Evolutionary conservation across 1,140 invertebrate genomes (phyloP).

Genomic region (Pseudomyrmex pallidus): DNA sequence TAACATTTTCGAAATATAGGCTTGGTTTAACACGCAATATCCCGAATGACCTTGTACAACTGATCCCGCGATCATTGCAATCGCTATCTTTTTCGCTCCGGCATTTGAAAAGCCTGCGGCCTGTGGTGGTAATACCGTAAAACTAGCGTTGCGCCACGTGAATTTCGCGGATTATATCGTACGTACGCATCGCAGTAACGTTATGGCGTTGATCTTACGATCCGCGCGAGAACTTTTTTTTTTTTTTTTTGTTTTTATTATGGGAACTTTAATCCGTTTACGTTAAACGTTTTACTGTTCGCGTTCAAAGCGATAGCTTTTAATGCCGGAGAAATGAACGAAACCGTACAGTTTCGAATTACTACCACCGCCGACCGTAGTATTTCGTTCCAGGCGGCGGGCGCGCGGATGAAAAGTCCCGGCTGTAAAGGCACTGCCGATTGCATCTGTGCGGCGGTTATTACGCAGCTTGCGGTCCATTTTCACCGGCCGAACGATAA

Average conservation of each 20-base stretch:
- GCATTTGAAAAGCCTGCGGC: neutral
- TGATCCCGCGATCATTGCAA: neutral
- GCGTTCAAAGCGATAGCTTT: constrained; percentile 56
- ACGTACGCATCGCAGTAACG: constrained; percentile 18
- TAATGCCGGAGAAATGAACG: constrained; percentile 55
- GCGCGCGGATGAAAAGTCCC: constrained; percentile 28
- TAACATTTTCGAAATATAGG: constrained; percentile 2
- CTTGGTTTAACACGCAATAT: neutral
- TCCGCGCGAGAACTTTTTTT: neutral
- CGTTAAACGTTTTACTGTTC: constrained; percentile 52
- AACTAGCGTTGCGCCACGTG: constrained; percentile 4
- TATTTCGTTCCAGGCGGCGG: neutral
- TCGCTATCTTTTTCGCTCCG: constrained; percentile 23
- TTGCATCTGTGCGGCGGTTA: constrained; percentile 21
- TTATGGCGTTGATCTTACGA: constrained; percentile 47
- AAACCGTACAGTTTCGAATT: constrained; percentile 38
- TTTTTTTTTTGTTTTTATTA: constrained; percentile 11
- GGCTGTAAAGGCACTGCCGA: neutral
- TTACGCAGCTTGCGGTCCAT: constrained; percentile 24
- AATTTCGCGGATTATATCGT: constrained; percentile 39
- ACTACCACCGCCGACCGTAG: neutral
- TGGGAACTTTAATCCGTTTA: constrained; percentile 54
- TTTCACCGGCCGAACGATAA: constrained; percentile 17
- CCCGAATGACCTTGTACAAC: neutral
- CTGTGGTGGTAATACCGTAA: neutral